phyloP scores from a whole-genome alignment of 2,797 vertebrate species.

The Pseudochromis fuscus region DNA sequence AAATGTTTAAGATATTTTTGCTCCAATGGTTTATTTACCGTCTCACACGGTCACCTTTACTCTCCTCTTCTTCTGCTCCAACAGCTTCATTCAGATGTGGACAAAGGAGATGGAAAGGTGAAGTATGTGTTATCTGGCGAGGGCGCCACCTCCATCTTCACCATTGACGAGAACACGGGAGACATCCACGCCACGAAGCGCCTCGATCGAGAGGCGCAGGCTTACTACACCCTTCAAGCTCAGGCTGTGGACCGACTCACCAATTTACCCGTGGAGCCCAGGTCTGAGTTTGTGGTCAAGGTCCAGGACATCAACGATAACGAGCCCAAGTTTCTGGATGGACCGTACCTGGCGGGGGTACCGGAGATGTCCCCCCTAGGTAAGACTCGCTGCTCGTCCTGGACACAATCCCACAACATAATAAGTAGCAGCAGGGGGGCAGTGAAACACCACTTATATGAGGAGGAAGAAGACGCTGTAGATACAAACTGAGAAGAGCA shows the following conservation, averaged over 20 bases:
- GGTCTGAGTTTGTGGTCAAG: constrained; percentile 96
- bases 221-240: constrained; percentile 95
- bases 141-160: constrained; percentile 96
- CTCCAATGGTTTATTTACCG: not conserved
- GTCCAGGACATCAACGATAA: constrained; percentile 99
- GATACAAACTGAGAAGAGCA: too few species aligned
- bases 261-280: constrained; percentile 91
- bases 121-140: constrained; percentile 96
- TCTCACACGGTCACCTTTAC: not conserved
- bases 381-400: constrained; percentile 68
- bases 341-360: constrained; percentile 93
- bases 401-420: not conserved
- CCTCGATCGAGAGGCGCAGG: constrained; percentile 94
- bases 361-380: constrained; percentile 97
- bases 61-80: constrained; percentile 46
- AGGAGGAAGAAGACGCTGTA: too few species aligned
- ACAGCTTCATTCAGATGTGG: constrained; percentile 98
- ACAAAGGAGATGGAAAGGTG: constrained; percentile 95
- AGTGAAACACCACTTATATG: too few species aligned
- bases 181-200: constrained; percentile 98
- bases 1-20: constrained; percentile 14
- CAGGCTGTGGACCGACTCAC: constrained; percentile 93
- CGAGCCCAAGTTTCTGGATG: constrained; percentile 96
- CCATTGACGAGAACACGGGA: constrained; percentile 97
- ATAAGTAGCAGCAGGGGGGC: too few species aligned